Percentiles rank a stretch among this genome's conserved stretches.
phyloP scores from a whole-genome alignment of 1,140 invertebrate species.

The Thaumetopoea pityocampa region DNA sequence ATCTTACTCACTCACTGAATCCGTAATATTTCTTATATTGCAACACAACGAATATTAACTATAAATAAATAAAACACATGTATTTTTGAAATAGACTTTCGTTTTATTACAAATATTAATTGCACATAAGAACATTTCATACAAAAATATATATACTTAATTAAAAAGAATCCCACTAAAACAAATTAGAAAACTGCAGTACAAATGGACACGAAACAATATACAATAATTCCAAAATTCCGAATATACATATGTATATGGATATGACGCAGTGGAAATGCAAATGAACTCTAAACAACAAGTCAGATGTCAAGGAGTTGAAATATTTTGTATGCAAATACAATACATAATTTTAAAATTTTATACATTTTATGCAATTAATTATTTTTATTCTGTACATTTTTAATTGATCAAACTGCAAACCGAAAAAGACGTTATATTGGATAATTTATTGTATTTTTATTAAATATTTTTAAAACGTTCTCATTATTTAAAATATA shows the following conservation, averaged over 20 bases:
- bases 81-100: constrained; percentile 46
- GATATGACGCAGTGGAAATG: constrained; percentile 13
- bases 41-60: no score
- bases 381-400: constrained; percentile 8
- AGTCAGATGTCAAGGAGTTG: constrained; percentile 59
- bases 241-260: constrained; percentile 35
- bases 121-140: constrained; percentile 71
- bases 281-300: constrained; percentile 23
- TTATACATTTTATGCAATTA: constrained; percentile 21
- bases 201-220: constrained; percentile 39
- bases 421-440: constrained; percentile 21
- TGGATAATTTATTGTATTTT: constrained; percentile 15
- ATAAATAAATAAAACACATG: constrained; percentile 18
- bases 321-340: constrained; percentile 34
- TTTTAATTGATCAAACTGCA: constrained; percentile 30
- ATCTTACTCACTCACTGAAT: no score
- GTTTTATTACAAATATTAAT: constrained; percentile 73
- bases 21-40: no score
- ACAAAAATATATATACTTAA: constrained; percentile 74
- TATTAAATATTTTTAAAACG: constrained; percentile 17
- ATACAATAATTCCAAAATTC: constrained; percentile 39
- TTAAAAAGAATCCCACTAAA: constrained; percentile 67
- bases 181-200: constrained; percentile 60
- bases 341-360: constrained; percentile 17
- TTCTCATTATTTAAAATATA: constrained; percentile 41